phyloP scores from a whole-genome alignment of 2,113 vertebrate species.

The Galeopterus variegatus region DNA sequence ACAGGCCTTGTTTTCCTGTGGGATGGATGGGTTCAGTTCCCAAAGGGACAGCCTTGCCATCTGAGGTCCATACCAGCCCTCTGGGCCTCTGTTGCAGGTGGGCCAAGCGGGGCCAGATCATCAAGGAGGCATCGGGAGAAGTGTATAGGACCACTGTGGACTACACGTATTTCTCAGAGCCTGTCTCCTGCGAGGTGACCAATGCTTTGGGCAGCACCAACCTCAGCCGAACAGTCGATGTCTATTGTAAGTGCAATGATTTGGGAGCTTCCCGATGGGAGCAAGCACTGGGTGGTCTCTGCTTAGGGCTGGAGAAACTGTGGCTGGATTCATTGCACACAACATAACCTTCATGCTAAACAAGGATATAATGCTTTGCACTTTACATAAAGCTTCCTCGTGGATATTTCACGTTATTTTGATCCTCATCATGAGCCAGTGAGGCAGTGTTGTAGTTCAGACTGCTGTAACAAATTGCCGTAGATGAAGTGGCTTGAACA shows the following conservation, averaged over 20 bases:
- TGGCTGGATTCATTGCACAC: rapidly evolving
- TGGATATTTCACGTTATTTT: neutral
- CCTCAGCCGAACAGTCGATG: slow-evolving; percentile 97
- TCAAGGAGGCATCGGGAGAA: slow-evolving; percentile 96
- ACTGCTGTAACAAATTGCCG: neutral
- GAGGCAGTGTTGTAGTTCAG: neutral
- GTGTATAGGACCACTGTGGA: slow-evolving; percentile 96
- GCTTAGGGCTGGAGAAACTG: rapidly evolving
- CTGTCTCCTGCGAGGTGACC: slow-evolving; percentile 98
- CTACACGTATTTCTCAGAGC: slow-evolving; percentile 97
- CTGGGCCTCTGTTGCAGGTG: slow-evolving; percentile 89
- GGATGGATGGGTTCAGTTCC: neutral
- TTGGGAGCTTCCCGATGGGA: rapidly evolving
- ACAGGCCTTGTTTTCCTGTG: neutral
- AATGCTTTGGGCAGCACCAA: slow-evolving; percentile 98
- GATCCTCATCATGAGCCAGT: neutral
- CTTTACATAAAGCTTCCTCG: neutral
- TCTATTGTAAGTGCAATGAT: slow-evolving; percentile 94
- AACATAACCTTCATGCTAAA: rapidly evolving
- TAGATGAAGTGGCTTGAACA: too few relatives aligned
- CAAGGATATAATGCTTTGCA: rapidly evolving
- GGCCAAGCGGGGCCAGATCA: slow-evolving; percentile 97
- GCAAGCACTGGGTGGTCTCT: rapidly evolving
- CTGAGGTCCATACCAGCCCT: too few relatives aligned
- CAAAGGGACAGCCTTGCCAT: neutral